phyloP scores from a whole-genome alignment of 2,888 invertebrate species.

The Drosophila imparisetae region DNA sequence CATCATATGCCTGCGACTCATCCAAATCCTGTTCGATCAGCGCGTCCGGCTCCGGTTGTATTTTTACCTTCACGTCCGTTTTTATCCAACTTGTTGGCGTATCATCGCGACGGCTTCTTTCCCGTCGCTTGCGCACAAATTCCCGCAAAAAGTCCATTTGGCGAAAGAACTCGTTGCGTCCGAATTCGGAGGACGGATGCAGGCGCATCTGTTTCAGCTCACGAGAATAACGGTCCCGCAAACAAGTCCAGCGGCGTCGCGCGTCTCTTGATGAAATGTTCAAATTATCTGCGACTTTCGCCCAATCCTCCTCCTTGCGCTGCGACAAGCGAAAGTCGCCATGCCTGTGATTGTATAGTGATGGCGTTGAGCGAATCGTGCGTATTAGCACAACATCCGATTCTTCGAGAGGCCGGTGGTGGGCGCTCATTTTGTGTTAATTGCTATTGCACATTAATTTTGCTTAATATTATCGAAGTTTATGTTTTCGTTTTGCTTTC shows the following conservation, averaged over 20 bases:
- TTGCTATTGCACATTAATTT: slow-evolving; percentile 38
- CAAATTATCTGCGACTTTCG: slow-evolving; percentile 76
- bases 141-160: slow-evolving; percentile 82
- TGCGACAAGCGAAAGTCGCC: slow-evolving; percentile 82
- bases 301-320: slow-evolving; percentile 83
- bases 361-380: slow-evolving; percentile 79
- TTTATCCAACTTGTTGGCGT: slow-evolving; percentile 64
- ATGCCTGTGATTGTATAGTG: slow-evolving; percentile 83
- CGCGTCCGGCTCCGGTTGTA: slow-evolving; percentile 23
- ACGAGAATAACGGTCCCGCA: slow-evolving; percentile 84
- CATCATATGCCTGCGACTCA: slow-evolving; percentile 57
- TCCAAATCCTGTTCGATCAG: slow-evolving; percentile 53
- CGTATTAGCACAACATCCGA: slow-evolving; percentile 80
- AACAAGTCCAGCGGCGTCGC: slow-evolving; percentile 83
- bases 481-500: slow-evolving; percentile 53
- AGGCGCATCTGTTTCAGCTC: slow-evolving; percentile 82
- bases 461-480: slow-evolving; percentile 23
- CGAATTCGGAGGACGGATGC: slow-evolving; percentile 76
- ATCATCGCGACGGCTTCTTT: slow-evolving; percentile 71
- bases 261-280: slow-evolving; percentile 72
- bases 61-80: slow-evolving; percentile 47
- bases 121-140: slow-evolving; percentile 80
- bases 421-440: slow-evolving; percentile 68
- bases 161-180: slow-evolving; percentile 78
- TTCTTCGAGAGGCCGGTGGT: slow-evolving; percentile 77